These are phyloP conservation scores for Phalacrocorax carbo DNA, from an alignment of 2,113 vertebrate genomes.

Conservation along the genomic window DNA sequence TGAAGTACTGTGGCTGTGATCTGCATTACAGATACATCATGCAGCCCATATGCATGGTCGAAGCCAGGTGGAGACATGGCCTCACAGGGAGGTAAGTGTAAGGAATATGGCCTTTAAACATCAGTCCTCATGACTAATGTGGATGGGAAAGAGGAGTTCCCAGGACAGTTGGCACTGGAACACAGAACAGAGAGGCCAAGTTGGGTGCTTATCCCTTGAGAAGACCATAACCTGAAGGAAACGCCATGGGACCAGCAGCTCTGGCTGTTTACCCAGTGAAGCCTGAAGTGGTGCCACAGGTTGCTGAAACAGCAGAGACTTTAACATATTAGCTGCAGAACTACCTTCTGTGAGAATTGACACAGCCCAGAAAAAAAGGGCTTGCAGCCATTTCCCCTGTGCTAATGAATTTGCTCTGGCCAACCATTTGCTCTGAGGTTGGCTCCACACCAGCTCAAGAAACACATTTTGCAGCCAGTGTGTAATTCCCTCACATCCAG, in stretches of 20 bases:
- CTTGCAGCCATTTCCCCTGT: background rate
- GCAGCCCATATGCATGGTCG: fast-evolving
- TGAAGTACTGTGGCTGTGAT: background rate
- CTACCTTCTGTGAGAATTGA: background rate
- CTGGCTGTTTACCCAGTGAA: background rate
- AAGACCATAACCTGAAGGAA: background rate
- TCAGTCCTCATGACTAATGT: fast-evolving
- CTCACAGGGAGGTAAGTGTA: background rate
- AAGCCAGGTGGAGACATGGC: background rate
- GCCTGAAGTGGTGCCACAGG: background rate
- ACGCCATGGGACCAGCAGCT: background rate
- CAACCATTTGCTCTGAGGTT: background rate
- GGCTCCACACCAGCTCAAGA: background rate
- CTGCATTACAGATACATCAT: background rate
- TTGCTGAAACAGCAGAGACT: background rate
- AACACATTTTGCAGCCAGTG: background rate
- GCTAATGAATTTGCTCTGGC: background rate
- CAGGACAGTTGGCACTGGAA: background rate
- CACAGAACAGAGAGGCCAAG: background rate
- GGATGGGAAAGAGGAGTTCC: background rate
- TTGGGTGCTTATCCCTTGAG: background rate
- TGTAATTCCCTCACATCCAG: background rate
- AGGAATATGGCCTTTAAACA: background rate
- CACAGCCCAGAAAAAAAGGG: background rate
- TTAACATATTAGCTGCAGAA: background rate